Percentiles rank a stretch among this genome's conserved stretches.
These are phyloP conservation scores for Agriopis aurantiaria DNA, from an alignment of 2,888 invertebrate genomes.

Conservation along the genomic window DNA sequence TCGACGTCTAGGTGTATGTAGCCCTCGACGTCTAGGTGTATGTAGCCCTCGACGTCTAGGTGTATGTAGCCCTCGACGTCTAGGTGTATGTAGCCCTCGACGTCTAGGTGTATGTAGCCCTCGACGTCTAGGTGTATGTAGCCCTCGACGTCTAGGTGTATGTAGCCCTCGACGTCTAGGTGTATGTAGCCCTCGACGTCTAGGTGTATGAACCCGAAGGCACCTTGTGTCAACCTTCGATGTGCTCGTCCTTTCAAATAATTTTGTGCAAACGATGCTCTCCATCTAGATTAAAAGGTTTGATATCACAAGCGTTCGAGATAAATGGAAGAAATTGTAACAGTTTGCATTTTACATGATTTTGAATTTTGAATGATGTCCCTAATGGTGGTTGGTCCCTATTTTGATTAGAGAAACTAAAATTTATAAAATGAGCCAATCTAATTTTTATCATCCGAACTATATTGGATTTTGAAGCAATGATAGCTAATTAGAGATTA, in stretches of 20 bases:
- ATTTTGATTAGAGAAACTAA: neutral
- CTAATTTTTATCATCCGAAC: no score
- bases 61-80: constrained; percentile 56
- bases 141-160: constrained; percentile 58
- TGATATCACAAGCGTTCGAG: constrained; percentile 16
- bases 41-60: constrained; percentile 61
- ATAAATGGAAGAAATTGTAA: neutral
- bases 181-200: constrained; percentile 51
- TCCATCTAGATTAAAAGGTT: constrained; percentile 27
- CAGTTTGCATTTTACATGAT: neutral
- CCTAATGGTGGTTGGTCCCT: no score
- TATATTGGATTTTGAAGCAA: no score
- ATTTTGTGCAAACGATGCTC: constrained; percentile 28
- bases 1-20: constrained; percentile 58
- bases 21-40: constrained; percentile 58
- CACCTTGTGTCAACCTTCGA: constrained; percentile 57
- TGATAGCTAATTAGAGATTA: no score
- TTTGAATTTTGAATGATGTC: neutral
- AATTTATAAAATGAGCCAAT: no score
- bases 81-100: constrained; percentile 55
- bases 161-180: constrained; percentile 61
- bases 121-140: constrained; percentile 58
- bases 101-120: constrained; percentile 60
- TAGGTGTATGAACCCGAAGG: constrained; percentile 55
- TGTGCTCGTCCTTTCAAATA: constrained; percentile 34